Evolutionary conservation across 2,888 invertebrate species (phyloP).

Genomic region (Lasioglossum zephyrum): DNA sequence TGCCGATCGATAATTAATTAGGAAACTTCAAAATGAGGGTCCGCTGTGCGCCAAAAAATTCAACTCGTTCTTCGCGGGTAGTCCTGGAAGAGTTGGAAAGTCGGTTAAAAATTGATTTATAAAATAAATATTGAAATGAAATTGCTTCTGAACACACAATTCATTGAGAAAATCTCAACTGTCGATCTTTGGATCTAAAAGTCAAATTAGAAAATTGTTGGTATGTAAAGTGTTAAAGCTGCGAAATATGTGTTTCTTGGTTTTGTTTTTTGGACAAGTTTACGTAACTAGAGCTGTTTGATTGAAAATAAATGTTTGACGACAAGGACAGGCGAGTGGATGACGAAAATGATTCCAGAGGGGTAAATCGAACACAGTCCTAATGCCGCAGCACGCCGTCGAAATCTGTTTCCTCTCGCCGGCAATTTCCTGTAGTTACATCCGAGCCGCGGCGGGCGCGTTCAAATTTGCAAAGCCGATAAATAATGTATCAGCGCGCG

Average conservation of each 20-base stretch:
- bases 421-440: constrained; percentile 40
- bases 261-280: background rate
- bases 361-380: constrained; percentile 23
- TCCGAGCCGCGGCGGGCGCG: constrained; percentile 26
- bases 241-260: background rate
- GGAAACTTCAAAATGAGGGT: background rate
- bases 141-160: background rate
- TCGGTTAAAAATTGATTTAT: background rate
- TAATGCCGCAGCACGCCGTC: constrained; percentile 16
- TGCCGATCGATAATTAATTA: constrained; percentile 7
- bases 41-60: background rate
- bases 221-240: background rate
- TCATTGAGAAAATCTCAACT: background rate
- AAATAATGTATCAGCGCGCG: constrained; percentile 70
- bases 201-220: background rate
- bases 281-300: background rate
- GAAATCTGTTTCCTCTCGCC: constrained; percentile 40
- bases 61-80: background rate
- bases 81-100: background rate
- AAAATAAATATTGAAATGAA: too few relatives aligned
- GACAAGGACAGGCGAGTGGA: background rate
- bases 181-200: background rate
- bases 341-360: constrained; percentile 15
- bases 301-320: background rate
- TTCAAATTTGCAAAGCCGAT: constrained; percentile 61